Percentiles rank a stretch among this genome's conserved stretches.
phyloP scores from a whole-genome alignment of 2,888 invertebrate genomes.

The Drosophila prolongata region DNA sequence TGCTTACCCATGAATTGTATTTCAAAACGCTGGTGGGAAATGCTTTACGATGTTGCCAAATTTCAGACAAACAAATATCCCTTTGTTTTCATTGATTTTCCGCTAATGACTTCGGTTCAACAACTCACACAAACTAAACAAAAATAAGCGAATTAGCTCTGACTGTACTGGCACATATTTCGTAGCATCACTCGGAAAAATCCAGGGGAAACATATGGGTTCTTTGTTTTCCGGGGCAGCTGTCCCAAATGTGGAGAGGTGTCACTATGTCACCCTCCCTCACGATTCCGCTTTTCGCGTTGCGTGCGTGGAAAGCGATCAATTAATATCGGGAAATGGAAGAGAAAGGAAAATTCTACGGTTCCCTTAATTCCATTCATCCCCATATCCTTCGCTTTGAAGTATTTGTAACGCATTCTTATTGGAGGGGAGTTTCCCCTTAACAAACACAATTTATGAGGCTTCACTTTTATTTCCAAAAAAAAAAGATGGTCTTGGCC shows the following conservation, averaged over 20 bases:
- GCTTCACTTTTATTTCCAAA: conserved; percentile 1
- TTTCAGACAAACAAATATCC: conserved; percentile 34
- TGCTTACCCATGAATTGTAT: conserved; percentile 2
- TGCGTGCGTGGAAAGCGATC: conserved; percentile 52
- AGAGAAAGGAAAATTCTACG: conserved; percentile 23
- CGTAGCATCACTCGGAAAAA: conserved; percentile 15
- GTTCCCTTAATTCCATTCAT: conserved; percentile 42
- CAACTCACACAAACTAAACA: conserved; percentile 5
- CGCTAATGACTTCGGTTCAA: conserved; percentile 41
- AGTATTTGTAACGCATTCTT: conserved; percentile 62
- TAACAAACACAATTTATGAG: conserved; percentile 57
- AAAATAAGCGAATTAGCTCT: conserved; percentile 54
- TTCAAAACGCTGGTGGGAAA: conserved; percentile 5
- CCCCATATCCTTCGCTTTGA: conserved; percentile 22
- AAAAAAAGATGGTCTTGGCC: conserved; percentile 1
- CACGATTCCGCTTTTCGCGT: conserved; percentile 14
- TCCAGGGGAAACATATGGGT: conserved; percentile 34
- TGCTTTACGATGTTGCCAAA: conserved; percentile 37
- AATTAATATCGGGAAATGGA: conserved; percentile 53
- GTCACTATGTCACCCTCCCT: conserved; percentile 38
- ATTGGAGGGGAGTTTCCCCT: conserved; percentile 50
- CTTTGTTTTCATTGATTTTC: conserved; percentile 32
- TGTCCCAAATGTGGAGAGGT: conserved; percentile 26
- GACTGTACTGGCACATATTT: conserved; percentile 53
- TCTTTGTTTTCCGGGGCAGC: conserved; percentile 31